A percentile compares a stretch with the other conserved stretches of the same genome.
Evolutionary conservation across 2,797 vertebrate genomes (phyloP).

Genomic region (Sebastes paucispinis): DNA sequence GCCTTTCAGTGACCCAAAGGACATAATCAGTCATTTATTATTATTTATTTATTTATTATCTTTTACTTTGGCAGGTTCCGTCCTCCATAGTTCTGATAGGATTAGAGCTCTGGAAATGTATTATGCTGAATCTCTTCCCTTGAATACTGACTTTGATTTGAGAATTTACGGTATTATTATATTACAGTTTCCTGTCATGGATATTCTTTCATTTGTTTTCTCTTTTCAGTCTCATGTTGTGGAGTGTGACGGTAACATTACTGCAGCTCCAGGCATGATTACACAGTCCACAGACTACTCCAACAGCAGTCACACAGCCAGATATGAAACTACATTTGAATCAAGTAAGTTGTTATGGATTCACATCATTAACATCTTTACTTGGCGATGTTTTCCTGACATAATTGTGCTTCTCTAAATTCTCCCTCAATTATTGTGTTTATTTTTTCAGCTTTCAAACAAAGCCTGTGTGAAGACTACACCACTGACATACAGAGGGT

Average conservation of each 20-base stretch:
- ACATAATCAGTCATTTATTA: neutral
- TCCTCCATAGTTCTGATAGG: neutral
- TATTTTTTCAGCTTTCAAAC: slow-evolving; percentile 80
- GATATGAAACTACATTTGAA: slow-evolving; percentile 84
- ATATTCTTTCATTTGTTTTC: neutral
- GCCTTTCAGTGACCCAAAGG: neutral
- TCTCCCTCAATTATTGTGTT: neutral
- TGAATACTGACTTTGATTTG: neutral
- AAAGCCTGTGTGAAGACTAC: slow-evolving; percentile 85
- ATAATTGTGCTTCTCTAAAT: neutral
- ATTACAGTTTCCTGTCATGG: neutral
- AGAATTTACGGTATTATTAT: neutral
- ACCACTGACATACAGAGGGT: slow-evolving; percentile 86
- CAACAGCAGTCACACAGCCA: slow-evolving; percentile 80
- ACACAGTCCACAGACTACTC: slow-evolving; percentile 77
- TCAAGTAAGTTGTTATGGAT: slow-evolving; percentile 74
- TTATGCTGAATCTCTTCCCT: neutral
- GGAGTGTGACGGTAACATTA: slow-evolving; percentile 50
- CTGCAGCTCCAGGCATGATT: slow-evolving; percentile 45
- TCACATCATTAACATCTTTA: neutral
- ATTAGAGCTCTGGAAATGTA: neutral
- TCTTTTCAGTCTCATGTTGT: slow-evolving; percentile 24
- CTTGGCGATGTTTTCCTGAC: neutral
- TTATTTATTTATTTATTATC: no score
- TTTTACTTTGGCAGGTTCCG: no score